A percentile compares a stretch with the other conserved stretches of the same genome.
phyloP scores from a whole-genome alignment of 2,888 invertebrate species.

The Adineta ricciae region DNA sequence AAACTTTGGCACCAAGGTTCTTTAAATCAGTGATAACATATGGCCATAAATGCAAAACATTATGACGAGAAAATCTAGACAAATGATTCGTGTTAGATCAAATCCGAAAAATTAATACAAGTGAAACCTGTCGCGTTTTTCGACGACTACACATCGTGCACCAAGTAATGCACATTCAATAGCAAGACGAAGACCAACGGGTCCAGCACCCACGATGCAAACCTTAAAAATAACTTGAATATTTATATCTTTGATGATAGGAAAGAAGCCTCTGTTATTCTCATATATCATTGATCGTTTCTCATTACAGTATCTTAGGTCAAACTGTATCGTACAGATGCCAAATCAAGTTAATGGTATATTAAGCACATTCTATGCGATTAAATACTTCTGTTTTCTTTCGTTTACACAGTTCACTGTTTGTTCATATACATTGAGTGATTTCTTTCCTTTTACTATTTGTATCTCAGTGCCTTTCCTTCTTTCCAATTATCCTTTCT shows the following conservation, averaged over 20 bases:
- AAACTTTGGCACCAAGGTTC: constrained; percentile 87
- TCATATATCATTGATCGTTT: background rate
- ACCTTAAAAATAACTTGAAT: constrained; percentile 50
- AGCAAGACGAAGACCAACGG: constrained; percentile 83
- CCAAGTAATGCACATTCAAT: constrained; percentile 91
- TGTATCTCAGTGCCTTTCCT: background rate
- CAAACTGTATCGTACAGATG: background rate
- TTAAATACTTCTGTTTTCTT: background rate
- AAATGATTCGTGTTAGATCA: constrained; percentile 42
- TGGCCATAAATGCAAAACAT: constrained; percentile 94
- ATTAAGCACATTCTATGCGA: background rate
- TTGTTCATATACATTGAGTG: background rate
- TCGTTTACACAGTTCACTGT: background rate
- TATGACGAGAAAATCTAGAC: constrained; percentile 70
- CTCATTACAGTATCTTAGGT: background rate
- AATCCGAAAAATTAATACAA: background rate
- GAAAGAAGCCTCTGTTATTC: background rate
- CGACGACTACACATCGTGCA: constrained; percentile 77
- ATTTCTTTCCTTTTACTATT: background rate
- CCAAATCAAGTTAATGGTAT: background rate
- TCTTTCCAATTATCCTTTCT: constrained; percentile 9
- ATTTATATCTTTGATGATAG: background rate
- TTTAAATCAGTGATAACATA: constrained; percentile 89
- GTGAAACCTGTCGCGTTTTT: constrained; percentile 69
- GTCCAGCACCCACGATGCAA: constrained; percentile 86